Evolutionary conservation across 2,888 invertebrate species (phyloP), one percentile per base, ranked within the genome.

Genomic region (Epirrita christyi): DNA sequence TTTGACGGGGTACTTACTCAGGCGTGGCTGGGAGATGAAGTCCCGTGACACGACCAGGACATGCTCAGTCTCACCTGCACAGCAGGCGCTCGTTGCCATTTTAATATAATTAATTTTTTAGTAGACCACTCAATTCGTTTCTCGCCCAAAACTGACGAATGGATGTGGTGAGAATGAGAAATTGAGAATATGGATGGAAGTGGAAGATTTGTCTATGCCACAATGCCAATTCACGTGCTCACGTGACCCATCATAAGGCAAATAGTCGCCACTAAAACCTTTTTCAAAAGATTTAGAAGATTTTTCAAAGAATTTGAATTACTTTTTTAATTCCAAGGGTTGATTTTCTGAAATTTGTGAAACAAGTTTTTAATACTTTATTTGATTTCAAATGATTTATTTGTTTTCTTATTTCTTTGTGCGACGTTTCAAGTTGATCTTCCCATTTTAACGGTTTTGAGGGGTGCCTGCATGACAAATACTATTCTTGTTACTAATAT

Each of bases 11-110:
- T 78, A 96, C 98, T 97, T 93, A 99, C 99, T 98, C 78, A 99
- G 94, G 83, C 99, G 95, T 67, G 99, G 99, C 85, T 99, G 99
- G 60, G 99, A 97, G 79, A 98, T 97, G 91, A 99, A 99, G 93
- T 99, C 98, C 82, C 99, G 94, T 75, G 96, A 95, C 72, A 98
- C 97, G 57, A 97, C 98, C 86, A 97, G 93, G 88, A 96, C 94
- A 93, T 98, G 98, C 87, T 98, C 97, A 88, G 96, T 97, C 91
- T 95, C 94, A 47, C 71, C 41, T 60, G 72, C 52, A 53, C 78
- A 70, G 56, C 88, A 73, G 69, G 78, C n/a, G n/a, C n/a, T 76
- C 76, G 76, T 78, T 68, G 87, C 81, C 89, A 90, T 91, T 85
- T 84, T 88, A 78, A 72, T 77, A 78, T 79, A 82, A 84, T 79